These are phyloP conservation scores for Drosophila rhopaloa DNA, from an alignment of 1,140 invertebrate species.

Conservation along the genomic window DNA sequence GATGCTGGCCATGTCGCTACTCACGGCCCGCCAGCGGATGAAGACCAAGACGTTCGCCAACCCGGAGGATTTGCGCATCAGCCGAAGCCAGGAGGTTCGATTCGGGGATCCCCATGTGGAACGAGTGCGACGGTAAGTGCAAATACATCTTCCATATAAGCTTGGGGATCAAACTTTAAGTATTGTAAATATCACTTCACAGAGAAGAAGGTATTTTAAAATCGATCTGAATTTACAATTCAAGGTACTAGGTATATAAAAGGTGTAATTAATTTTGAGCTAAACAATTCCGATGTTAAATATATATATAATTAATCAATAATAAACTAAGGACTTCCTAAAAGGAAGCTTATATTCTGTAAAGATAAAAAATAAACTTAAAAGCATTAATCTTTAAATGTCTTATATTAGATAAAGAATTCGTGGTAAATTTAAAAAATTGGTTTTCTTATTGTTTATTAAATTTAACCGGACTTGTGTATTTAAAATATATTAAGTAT, in stretches of 20 bases:
- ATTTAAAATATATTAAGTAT: no score
- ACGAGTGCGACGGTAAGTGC: constrained; percentile 62
- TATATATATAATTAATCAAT: neutral
- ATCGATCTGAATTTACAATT: no score
- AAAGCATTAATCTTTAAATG: no score
- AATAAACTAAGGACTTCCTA: no score
- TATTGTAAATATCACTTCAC: no score
- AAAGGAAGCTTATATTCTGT: no score
- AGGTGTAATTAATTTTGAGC: no score
- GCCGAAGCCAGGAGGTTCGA: constrained; percentile 45
- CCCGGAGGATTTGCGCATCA: constrained; percentile 62
- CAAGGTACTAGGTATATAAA: no score
- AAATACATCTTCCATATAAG: neutral
- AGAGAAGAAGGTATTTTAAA: no score
- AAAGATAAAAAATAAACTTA: no score
- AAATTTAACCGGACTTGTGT: no score
- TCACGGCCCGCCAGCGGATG: constrained; percentile 85
- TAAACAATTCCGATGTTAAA: neutral
- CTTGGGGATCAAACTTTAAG: no score
- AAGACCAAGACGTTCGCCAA: constrained; percentile 79
- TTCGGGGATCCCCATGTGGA: constrained; percentile 70
- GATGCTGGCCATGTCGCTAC: constrained; percentile 85
- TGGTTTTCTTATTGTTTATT: neutral
- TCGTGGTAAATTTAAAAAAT: neutral
- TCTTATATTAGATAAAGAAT: neutral